These are phyloP conservation scores for Cervus canadensis DNA, from an alignment of 2,113 vertebrate species.

Conservation along the genomic window DNA sequence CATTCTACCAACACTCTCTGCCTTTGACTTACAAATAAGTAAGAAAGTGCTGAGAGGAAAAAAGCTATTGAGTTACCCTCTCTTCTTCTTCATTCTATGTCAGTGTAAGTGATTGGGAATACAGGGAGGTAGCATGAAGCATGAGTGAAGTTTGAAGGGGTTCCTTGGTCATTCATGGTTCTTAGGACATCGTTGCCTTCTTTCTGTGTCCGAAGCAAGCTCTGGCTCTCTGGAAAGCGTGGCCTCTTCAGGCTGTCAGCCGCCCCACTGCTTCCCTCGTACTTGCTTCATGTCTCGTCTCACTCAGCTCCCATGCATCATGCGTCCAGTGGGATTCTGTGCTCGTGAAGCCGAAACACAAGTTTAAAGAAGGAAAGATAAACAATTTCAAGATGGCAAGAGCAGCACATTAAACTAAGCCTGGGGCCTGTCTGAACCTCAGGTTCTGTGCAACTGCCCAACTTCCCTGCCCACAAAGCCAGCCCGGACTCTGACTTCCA, in stretches of 20 bases:
- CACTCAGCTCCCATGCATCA: not conserved
- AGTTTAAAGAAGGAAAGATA: not conserved
- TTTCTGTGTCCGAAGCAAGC: not conserved
- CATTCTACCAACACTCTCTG: not conserved
- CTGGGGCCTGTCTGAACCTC: not conserved
- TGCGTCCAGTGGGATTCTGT: not conserved
- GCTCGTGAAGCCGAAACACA: not conserved
- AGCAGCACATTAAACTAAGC: not conserved
- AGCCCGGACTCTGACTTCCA: not conserved
- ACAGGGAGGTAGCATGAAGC: not conserved
- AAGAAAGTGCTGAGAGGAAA: not conserved
- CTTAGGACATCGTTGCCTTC: not conserved
- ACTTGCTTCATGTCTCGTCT: not conserved
- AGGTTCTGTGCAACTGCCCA: not conserved
- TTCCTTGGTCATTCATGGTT: not conserved
- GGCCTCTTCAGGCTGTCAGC: not conserved
- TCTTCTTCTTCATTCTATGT: not conserved
- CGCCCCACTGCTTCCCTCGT: not conserved
- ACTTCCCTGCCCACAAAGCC: not conserved
- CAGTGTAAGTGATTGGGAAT: not conserved
- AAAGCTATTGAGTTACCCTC: fast-evolving
- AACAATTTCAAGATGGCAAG: not conserved
- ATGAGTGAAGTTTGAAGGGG: not conserved
- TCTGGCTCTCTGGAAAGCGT: not conserved
- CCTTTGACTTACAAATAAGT: not conserved